Evolutionary conservation across 2,113 vertebrate genomes (phyloP).

Genomic region (Rhea pennata): DNA sequence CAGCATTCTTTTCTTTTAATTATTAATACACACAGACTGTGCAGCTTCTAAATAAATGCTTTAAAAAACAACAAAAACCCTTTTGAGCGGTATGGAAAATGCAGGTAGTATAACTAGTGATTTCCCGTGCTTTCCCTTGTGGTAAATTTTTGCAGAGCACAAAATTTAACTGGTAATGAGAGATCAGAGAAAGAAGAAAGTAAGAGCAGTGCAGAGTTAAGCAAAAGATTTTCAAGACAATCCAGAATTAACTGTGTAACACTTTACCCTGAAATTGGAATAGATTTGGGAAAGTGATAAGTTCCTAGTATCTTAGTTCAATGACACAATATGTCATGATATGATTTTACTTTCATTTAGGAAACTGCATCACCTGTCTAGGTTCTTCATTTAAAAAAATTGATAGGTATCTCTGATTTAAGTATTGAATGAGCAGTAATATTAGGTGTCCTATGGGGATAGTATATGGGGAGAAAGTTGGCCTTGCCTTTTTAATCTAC

Average conservation of each 20-base stretch:
- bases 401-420: not conserved
- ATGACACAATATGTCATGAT: not conserved
- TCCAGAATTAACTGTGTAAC: conserved; percentile 7
- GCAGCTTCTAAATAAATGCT: not conserved
- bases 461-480: not conserved
- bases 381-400: not conserved
- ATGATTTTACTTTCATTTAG: not conserved
- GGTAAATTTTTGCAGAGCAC: not conserved
- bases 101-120: not conserved
- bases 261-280: not conserved
- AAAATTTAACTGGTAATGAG: not conserved
- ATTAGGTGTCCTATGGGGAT: not conserved
- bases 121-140: not conserved
- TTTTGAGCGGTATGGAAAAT: not conserved
- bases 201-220: not conserved
- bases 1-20: not conserved
- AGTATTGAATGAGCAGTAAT: not conserved
- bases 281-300: not conserved
- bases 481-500: not conserved
- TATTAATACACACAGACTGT: fast-evolving
- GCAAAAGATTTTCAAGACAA: not conserved
- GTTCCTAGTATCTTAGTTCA: not conserved
- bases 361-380: not conserved
- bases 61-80: not conserved
- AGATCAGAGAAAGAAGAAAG: fast-evolving